Conservation (phyloP, 37 sponge, comb jelly and placozoan genomes). For the Chondrosia reniformis region DNA sequence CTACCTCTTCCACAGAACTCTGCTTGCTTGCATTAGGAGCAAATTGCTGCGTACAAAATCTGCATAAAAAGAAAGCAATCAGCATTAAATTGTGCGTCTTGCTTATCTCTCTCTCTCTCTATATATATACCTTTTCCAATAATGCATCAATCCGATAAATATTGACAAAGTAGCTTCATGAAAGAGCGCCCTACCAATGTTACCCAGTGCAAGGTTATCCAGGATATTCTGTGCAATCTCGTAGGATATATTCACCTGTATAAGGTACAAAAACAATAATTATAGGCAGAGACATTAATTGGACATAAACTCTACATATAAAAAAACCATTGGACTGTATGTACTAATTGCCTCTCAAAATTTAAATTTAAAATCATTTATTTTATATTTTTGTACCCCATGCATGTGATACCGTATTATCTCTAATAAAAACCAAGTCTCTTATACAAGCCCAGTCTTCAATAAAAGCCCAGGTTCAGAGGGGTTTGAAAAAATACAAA, state of each 20-base stretch:
- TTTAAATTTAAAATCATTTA: too few relatives aligned
- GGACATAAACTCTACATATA: background rate
- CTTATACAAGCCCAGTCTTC: background rate
- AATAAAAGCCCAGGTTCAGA: background rate
- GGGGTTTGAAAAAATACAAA: too few relatives aligned
- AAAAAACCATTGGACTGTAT: background rate
- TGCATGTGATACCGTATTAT: too few relatives aligned
- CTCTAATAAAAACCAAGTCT: too few relatives aligned
- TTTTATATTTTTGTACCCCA: too few relatives aligned
- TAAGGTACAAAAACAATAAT: background rate
- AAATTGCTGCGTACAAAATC: conserved; percentile 11
- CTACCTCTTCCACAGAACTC: background rate
- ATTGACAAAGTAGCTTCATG: conserved; percentile 84
- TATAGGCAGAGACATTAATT: background rate
- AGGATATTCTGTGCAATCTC: conserved; percentile 58
- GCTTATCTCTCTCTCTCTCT: background rate
- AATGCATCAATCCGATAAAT: conserved; percentile 64
- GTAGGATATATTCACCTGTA: conserved; percentile 64
- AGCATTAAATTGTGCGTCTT: background rate
- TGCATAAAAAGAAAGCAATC: background rate
- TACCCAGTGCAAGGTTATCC: conserved; percentile 42
- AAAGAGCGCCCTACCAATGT: conserved; percentile 73
- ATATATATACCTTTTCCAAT: conserved; percentile 80
- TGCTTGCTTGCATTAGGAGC: background rate
- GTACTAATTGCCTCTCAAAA: background rate